Evolutionary conservation across 2,888 invertebrate genomes (phyloP).

Genomic region (Cantharis lateralis): DNA sequence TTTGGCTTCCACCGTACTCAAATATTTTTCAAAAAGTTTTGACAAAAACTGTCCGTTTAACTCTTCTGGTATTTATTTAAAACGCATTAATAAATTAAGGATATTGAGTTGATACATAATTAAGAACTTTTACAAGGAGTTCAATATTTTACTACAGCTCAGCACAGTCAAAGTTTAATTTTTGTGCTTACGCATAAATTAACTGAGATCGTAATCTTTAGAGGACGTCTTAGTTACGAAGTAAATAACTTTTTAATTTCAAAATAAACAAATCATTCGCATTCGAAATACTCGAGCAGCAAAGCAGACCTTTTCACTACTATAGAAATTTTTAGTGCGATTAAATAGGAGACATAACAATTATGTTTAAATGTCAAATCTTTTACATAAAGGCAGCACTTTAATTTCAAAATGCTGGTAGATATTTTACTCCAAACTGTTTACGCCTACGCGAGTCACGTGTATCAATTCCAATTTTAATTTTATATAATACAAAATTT

Average conservation of each 20-base stretch:
- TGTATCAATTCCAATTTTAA: neutral
- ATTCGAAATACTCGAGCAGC: neutral
- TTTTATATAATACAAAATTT: neutral
- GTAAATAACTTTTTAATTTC: neutral
- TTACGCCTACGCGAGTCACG: neutral
- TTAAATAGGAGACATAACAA: too few species aligned
- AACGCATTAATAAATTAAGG: neutral
- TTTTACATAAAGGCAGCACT: neutral
- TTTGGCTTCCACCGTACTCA: neutral
- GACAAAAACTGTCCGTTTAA: neutral
- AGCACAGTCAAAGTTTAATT: neutral
- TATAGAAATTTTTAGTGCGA: too few species aligned
- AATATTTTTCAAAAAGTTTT: neutral
- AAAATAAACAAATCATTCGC: neutral
- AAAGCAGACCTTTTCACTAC: too few species aligned
- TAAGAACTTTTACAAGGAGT: neutral
- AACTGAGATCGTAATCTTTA: neutral
- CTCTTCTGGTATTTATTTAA: neutral
- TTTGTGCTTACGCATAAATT: neutral
- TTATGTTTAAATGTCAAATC: neutral
- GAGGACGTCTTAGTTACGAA: neutral
- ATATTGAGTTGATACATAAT: neutral
- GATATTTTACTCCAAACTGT: neutral
- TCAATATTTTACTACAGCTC: neutral
- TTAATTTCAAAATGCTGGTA: neutral